Percentiles rank a stretch among this genome's conserved stretches.
Conservation (phyloP, 1,140 invertebrate species). For the Macrosteles quadrilineatus region DNA sequence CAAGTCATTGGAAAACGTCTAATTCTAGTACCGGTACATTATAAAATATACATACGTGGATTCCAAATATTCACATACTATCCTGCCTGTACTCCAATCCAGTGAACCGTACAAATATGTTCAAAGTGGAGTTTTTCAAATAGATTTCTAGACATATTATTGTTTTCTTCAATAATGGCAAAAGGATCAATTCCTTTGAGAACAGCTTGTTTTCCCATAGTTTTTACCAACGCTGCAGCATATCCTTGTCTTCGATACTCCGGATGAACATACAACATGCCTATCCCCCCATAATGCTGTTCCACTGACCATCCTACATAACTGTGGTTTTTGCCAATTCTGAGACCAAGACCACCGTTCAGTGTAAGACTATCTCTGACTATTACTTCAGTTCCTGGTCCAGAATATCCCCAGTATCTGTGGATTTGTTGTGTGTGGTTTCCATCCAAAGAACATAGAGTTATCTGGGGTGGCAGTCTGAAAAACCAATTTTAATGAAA, state of each 20-base stretch:
- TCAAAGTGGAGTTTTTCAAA: constrained; percentile 3
- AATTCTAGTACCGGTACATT: too few species aligned
- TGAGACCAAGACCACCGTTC: not conserved
- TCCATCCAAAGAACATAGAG: not conserved
- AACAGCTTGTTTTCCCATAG: not conserved
- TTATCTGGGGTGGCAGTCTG: not conserved
- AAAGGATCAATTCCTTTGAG: constrained; percentile 9
- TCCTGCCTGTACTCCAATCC: constrained; percentile 11
- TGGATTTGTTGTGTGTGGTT: not conserved
- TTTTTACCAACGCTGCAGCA: not conserved
- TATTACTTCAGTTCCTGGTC: not conserved
- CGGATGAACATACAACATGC: constrained; percentile 1
- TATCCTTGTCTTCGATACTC: constrained; percentile 11
- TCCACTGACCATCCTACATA: constrained; percentile 1
- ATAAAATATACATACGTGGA: too few species aligned
- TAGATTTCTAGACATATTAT: not conserved
- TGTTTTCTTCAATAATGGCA: constrained; percentile 10
- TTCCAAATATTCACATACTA: too few species aligned
- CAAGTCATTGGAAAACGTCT: too few species aligned
- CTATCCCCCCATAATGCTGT: constrained; percentile 12
- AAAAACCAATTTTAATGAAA: too few species aligned
- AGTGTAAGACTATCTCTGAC: not conserved
- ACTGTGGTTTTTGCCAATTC: not conserved
- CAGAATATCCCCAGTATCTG: constrained; percentile 4
- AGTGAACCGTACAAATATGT: constrained; percentile 1